Base-by-base conservation (phyloP, 1,140 invertebrate genomes). In the Drosophila lacertosa region DNA sequence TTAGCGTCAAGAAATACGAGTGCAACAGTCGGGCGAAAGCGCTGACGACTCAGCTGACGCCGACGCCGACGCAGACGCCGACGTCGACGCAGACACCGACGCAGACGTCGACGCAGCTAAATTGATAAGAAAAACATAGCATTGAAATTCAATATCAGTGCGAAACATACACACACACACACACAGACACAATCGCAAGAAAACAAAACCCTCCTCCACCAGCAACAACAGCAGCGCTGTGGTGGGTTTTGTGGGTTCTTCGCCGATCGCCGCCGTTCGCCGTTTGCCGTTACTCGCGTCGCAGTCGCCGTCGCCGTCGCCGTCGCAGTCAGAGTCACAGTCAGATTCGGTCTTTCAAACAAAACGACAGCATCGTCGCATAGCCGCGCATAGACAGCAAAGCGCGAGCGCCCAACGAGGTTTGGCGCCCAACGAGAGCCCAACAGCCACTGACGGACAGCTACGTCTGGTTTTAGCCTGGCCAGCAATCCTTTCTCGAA, bases 61-160 rank as follows among this genome's bases (percentile, higher is more conserved):
- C 26, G 24, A 51, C 10, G 29, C 6, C 20, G 40, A 13, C 57
- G 53, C 18, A n/a, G n/a, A n/a, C n/a, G n/a, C n/a, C n/a, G 40
- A 24, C 40, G 20, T n/a, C n/a, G n/a, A n/a, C n/a, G 51, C 50
- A 44, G 35, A 54, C 59, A 44, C 15, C 26, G 24, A 51, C 10
- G 29, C 6, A 15, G 40, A 13, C 57, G 53, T 13, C n/a, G 40
- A 24, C 40, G 20, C 42, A 45, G 67, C 53, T 62, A 57, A 70
- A 64, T 71, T 76, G 74, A 76, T 76, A 76, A 77, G 64, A 54
- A 69, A 39, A 64, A 57, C 67, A 57, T 59, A 59, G 44, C 64
- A 68, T 68, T 73, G 82, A 88, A 86, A 88, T 78, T 62, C 70
- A 86, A 86, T 88, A 86, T 86, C 82, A 82, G 59, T 88, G 82